Evolutionary conservation across 2,888 invertebrate species (phyloP), one percentile per base, ranked within the genome.

Genomic region (Trissolcus brochymenae): DNA sequence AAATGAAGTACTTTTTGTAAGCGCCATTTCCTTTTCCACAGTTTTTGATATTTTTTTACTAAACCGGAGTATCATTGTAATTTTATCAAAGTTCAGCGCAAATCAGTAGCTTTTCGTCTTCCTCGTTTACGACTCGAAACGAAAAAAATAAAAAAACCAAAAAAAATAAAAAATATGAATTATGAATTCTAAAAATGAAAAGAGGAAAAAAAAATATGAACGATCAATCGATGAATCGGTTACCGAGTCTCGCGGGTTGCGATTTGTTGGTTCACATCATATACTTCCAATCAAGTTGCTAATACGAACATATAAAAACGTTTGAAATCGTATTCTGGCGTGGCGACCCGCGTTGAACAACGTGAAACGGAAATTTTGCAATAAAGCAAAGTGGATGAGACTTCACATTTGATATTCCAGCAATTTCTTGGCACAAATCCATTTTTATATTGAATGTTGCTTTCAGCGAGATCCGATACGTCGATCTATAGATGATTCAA

Each of bases 401-500:
- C 7, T 51, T 14, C 14, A 6, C 4, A 54, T 25, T n/a, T 25
- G 13, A 56, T 13, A 16, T 56, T 35, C 40, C 9, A 16, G 35
- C 35, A 35, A 57, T 72, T 72, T 29, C 29, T 56, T 35, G 61
- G 55, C 56, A 57, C 35, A 67, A 67, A 61, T 60, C 19, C 19
- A 61, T 49, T 49, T 57, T 54, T 46, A 43, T 50, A 67, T 19
- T 25, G 51, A 66, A 51, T 57, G 73, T 66, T 62, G 66, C 80
- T 81, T 82, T 81, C 79, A 81, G 79, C 81, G 82, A 81, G 81
- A 82, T 82, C 75, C 76, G 59, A 72, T 75, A 64, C 77, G 74
- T 76, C 67, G 72, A 72, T 76, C 51, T 59, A 60, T 59, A 55
- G 29, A 64, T 61, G 17, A 56, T 68, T 64, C 35, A 66, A 61